Evolutionary conservation across 2,888 invertebrate genomes (phyloP).

Genomic region (Hypomecis punctinalis): DNA sequence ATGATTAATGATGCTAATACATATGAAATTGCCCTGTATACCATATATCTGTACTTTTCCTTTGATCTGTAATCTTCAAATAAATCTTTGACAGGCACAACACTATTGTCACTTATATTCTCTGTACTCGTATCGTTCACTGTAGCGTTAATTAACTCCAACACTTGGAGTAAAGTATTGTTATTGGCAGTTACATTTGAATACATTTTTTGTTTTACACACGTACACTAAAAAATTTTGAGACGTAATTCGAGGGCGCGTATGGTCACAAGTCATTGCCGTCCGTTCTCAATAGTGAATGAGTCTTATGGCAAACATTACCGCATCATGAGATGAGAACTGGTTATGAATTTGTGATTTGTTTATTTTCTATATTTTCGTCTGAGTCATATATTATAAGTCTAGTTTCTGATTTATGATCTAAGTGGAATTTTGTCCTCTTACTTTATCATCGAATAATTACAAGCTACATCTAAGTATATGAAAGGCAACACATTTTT

Average conservation of each 20-base stretch:
- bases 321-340: constrained; percentile 61
- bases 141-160: constrained; percentile 13
- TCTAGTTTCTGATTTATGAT: neutral
- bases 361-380: constrained; percentile 60
- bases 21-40: constrained; percentile 84
- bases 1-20: constrained; percentile 84
- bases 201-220: constrained; percentile 13
- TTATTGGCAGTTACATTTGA: constrained; percentile 9
- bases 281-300: constrained; percentile 60
- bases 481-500: no score
- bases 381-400: constrained; percentile 28
- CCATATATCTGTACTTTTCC: constrained; percentile 71
- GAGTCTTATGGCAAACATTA: constrained; percentile 60
- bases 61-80: constrained; percentile 67
- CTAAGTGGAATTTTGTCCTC: no score
- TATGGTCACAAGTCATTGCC: constrained; percentile 60
- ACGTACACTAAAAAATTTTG: neutral
- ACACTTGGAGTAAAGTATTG: constrained; percentile 5
- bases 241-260: neutral
- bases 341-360: constrained; percentile 58
- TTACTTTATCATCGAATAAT: no score
- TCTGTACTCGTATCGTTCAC: constrained; percentile 34
- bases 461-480: no score
- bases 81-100: constrained; percentile 61
- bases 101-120: constrained; percentile 63